A percentile compares a stretch with the other conserved stretches of the same genome.
Conservation (phyloP, 2,113 vertebrate genomes). For the Quiscalus mexicanus region DNA sequence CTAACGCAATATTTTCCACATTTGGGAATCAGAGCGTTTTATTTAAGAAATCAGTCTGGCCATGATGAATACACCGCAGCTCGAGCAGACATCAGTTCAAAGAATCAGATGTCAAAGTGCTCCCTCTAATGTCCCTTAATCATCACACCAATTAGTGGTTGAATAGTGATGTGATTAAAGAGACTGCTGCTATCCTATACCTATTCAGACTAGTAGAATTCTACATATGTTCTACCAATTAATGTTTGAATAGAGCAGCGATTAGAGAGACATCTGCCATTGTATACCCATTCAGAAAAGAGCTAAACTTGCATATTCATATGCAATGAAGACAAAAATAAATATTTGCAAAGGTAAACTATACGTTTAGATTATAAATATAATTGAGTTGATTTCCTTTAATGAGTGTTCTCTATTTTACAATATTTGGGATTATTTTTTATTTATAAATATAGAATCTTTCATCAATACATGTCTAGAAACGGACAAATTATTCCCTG, state of each 20-base stretch:
- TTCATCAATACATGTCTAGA: constrained; percentile 67
- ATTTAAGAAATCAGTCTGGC: constrained; percentile 71
- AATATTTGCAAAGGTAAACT: constrained; percentile 79
- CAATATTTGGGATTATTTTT: constrained; percentile 60
- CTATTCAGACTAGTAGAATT: constrained; percentile 74
- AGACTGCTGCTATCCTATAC: constrained; percentile 75
- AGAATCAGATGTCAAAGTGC: constrained; percentile 81
- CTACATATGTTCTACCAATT: constrained; percentile 77
- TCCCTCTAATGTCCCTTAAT: constrained; percentile 79
- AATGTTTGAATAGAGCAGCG: constrained; percentile 72
- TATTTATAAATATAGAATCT: constrained; percentile 76
- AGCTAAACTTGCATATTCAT: constrained; percentile 73
- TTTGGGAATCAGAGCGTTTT: constrained; percentile 67
- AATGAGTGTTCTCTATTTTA: constrained; percentile 63
- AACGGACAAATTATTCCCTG: constrained; percentile 2
- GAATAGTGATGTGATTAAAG: constrained; percentile 83
- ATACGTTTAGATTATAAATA: constrained; percentile 66
- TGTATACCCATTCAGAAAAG: constrained; percentile 70
- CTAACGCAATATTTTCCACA: constrained; percentile 72
- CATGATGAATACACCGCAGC: constrained; percentile 62
- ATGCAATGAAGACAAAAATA: constrained; percentile 72
- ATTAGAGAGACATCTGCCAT: constrained; percentile 79
- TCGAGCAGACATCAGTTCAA: constrained; percentile 72
- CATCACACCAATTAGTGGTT: constrained; percentile 79
- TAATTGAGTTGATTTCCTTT: constrained; percentile 72